phyloP scores from a whole-genome alignment of 2,797 vertebrate genomes.

The Buphagus erythrorhynchus region DNA sequence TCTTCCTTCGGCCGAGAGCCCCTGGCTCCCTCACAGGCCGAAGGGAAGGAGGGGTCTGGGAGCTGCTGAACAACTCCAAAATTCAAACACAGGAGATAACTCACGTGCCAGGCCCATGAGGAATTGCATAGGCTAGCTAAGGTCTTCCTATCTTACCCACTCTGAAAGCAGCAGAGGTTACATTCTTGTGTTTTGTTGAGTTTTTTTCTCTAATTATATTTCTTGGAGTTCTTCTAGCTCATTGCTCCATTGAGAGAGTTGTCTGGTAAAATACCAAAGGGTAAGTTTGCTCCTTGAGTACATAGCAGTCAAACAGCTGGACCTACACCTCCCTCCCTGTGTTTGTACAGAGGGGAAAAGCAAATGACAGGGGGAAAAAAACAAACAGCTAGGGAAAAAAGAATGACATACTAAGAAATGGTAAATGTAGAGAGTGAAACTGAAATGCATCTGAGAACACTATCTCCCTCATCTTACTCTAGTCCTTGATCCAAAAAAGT shows the following conservation, averaged over 20 bases:
- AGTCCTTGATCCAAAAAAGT: neutral
- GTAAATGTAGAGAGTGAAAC: neutral
- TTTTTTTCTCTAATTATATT: neutral
- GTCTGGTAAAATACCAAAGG: neutral
- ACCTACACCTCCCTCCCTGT: neutral
- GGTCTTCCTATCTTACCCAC: fast-evolving
- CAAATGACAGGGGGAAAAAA: fast-evolving
- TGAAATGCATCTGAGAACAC: neutral
- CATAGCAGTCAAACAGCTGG: neutral
- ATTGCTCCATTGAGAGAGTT: neutral
- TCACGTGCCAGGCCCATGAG: fast-evolving
- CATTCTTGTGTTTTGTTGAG: neutral
- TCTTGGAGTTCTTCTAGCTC: neutral
- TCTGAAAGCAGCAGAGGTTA: neutral
- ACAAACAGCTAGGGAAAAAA: no score
- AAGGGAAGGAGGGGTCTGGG: no score
- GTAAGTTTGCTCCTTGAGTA: neutral
- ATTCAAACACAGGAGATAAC: neutral
- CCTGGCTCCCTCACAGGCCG: fast-evolving
- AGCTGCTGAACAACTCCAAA: neutral
- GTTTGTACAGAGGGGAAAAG: neutral
- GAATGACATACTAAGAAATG: fast-evolving
- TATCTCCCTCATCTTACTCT: neutral
- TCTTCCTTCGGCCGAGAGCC: neutral
- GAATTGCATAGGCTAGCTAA: neutral